These are phyloP conservation scores for Brevipalpus yothersi DNA, from an alignment of 1,140 invertebrate genomes.

Conservation along the genomic window DNA sequence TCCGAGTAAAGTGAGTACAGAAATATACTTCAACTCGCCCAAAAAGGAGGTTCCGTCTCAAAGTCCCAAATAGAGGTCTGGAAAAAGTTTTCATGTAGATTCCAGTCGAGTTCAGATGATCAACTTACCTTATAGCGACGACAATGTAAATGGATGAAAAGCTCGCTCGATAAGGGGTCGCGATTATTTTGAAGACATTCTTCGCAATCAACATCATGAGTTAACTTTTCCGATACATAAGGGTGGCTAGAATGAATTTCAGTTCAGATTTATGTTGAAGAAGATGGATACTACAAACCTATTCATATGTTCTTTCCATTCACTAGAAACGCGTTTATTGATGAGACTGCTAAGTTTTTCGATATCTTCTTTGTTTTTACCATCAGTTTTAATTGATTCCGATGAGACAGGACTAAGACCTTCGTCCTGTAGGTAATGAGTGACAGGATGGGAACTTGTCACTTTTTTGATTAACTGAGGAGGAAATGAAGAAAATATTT, in stretches of 20 bases:
- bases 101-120: not conserved
- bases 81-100: not conserved
- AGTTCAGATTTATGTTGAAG: not conserved
- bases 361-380: not conserved
- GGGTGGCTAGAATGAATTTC: not conserved
- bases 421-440: not conserved
- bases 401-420: not conserved
- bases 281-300: not conserved
- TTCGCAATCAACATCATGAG: slow-evolving; percentile 59
- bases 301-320: slow-evolving; percentile 1
- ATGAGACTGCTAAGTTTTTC: not conserved
- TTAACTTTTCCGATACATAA: slow-evolving; percentile 39
- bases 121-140: slow-evolving; percentile 50
- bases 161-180: slow-evolving; percentile 63
- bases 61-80: not conserved
- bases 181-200: slow-evolving; percentile 71
- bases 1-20: not conserved
- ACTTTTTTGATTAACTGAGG: slow-evolving; percentile 64
- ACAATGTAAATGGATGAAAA: slow-evolving; percentile 86
- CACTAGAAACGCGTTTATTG: not conserved
- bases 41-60: not conserved
- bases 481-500: not conserved
- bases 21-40: not conserved
- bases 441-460: slow-evolving; percentile 30
- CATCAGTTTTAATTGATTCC: not conserved